Conservation (phyloP, 2,113 vertebrate genomes). For the Chionomys nivalis region DNA sequence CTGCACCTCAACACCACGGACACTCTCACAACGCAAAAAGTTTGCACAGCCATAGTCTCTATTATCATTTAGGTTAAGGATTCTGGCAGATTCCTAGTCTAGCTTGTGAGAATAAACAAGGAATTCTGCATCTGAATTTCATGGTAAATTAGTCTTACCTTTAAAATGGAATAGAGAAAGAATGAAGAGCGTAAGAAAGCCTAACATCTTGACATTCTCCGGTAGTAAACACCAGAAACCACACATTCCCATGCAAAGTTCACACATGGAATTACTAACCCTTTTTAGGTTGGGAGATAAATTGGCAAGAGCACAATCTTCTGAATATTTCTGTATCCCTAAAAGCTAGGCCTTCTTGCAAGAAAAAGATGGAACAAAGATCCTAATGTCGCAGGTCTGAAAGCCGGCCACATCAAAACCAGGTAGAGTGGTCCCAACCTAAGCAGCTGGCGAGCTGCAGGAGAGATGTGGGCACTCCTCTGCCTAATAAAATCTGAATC, state of each 20-base stretch:
- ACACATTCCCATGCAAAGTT: slow-evolving; percentile 25
- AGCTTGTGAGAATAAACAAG: slow-evolving; percentile 34
- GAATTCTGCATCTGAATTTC: slow-evolving; percentile 40
- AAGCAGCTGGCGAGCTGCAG: slow-evolving; percentile 85
- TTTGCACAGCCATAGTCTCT: not conserved
- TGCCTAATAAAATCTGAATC: slow-evolving; percentile 91
- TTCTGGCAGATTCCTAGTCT: slow-evolving; percentile 48
- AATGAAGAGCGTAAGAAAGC: slow-evolving; percentile 27
- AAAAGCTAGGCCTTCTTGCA: slow-evolving; percentile 78
- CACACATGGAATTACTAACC: slow-evolving; percentile 2
- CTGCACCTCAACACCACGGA: slow-evolving; percentile 9
- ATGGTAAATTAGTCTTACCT: not conserved
- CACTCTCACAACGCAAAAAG: not conserved
- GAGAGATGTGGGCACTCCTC: slow-evolving; percentile 85
- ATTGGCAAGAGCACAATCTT: slow-evolving; percentile 23
- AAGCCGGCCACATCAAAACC: slow-evolving; percentile 85
- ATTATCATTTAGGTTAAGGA: slow-evolving; percentile 42
- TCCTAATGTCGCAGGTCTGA: slow-evolving; percentile 81
- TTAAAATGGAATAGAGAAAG: slow-evolving; percentile 28
- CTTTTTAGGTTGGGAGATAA: slow-evolving; percentile 42
- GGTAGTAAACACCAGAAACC: slow-evolving; percentile 37
- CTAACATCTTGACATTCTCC: not conserved
- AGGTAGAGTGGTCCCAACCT: slow-evolving; percentile 83
- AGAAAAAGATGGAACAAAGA: slow-evolving; percentile 82
- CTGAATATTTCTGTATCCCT: slow-evolving; percentile 79